Evolutionary conservation across 2,888 invertebrate species (phyloP).

Genomic region (Ophion costatus): DNA sequence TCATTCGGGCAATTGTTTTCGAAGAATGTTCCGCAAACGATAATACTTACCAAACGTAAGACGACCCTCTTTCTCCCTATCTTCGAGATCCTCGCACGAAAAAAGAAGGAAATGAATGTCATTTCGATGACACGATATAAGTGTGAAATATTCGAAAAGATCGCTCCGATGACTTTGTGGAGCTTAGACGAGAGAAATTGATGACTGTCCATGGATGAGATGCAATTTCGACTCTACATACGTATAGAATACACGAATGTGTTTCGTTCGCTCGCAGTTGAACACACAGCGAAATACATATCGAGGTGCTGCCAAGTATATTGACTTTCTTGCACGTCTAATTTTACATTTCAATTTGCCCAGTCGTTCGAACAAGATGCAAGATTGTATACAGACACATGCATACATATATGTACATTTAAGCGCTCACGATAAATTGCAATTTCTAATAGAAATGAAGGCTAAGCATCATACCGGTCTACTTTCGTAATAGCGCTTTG

Average conservation of each 20-base stretch:
- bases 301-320: slow-evolving; percentile 28
- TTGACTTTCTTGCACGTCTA: slow-evolving; percentile 53
- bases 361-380: neutral
- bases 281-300: slow-evolving; percentile 17
- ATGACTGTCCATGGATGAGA: slow-evolving; percentile 13
- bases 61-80: too few relatives aligned
- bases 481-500: slow-evolving; percentile 64
- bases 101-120: neutral
- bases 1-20: too few relatives aligned
- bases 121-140: slow-evolving; percentile 17
- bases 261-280: slow-evolving; percentile 29
- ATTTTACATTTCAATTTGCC: slow-evolving; percentile 55
- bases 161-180: slow-evolving; percentile 53
- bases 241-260: slow-evolving; percentile 11
- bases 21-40: too few relatives aligned
- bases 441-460: slow-evolving; percentile 67
- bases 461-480: slow-evolving; percentile 63
- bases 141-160: neutral
- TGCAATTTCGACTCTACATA: slow-evolving; percentile 29
- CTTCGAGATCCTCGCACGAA: neutral
- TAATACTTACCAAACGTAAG: too few relatives aligned
- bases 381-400: neutral
- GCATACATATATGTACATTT: neutral
- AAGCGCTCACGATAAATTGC: slow-evolving; percentile 55
- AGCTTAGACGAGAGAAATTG: slow-evolving; percentile 58